Percentiles rank a stretch among this genome's conserved stretches.
Conservation (phyloP, 2,888 invertebrate genomes). For the Drosophila recens region DNA sequence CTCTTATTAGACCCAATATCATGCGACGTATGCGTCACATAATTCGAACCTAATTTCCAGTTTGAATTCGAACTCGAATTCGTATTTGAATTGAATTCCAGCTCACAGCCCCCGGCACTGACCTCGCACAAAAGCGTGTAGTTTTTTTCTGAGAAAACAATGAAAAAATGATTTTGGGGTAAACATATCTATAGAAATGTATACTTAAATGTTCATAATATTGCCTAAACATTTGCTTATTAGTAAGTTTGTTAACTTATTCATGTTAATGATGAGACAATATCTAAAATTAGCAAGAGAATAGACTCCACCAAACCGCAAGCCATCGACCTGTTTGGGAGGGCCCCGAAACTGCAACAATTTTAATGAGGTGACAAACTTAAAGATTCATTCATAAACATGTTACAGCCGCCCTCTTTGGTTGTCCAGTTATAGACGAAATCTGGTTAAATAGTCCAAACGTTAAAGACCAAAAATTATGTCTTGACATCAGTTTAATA, state of each 20-base stretch:
- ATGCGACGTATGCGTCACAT: constrained; percentile 37
- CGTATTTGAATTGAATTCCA: constrained; percentile 6
- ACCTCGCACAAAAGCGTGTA: constrained; percentile 59
- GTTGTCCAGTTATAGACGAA: background rate
- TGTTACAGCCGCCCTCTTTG: constrained; percentile 3
- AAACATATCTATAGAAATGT: constrained; percentile 3
- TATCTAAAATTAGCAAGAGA: constrained; percentile 64
- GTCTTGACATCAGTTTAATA: background rate
- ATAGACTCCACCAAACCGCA: constrained; percentile 22
- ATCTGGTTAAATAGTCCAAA: background rate
- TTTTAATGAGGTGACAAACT: constrained; percentile 7
- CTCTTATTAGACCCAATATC: constrained; percentile 27
- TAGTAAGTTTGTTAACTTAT: constrained; percentile 23
- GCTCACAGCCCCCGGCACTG: constrained; percentile 48
- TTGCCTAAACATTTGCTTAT: constrained; percentile 25
- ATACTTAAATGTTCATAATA: background rate
- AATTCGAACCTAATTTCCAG: constrained; percentile 4
- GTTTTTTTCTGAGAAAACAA: constrained; percentile 22
- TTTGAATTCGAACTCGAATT: constrained; percentile 3
- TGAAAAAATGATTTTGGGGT: background rate
- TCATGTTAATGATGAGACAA: constrained; percentile 60
- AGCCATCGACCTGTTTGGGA: constrained; percentile 56
- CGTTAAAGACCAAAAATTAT: background rate
- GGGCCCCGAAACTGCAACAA: constrained; percentile 20
- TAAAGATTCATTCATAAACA: background rate